Evolutionary conservation across 2,797 vertebrate genomes (phyloP), one percentile per base, ranked within the genome.

Genomic region (Sebastes kiyomatsui): DNA sequence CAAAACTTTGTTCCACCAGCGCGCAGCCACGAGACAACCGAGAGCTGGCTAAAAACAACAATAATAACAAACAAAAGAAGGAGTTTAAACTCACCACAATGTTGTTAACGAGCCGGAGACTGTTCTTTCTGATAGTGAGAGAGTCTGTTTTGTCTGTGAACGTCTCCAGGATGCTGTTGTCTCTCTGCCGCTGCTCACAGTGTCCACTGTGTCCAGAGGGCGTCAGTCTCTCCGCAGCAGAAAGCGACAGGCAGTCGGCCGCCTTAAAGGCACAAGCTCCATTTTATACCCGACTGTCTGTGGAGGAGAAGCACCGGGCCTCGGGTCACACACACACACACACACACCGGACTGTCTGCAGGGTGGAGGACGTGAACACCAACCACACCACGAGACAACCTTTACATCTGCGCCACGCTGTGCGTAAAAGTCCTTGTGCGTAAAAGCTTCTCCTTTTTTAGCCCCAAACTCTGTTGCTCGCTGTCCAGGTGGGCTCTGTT

Each of bases 181-280:
- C 22, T 9, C 35, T 42, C 72, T 13, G 88, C 90, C 85, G 87
- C 91, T 77, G 91, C 88, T 90, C 83, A 32, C 35, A 75, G 69
- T 85, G 89, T 93, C 92, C 91, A 80, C 89, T 89, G 92, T 87
- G 93, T 93, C 91, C 93, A 92, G 87, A 94, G 94, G 94, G 94
- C 93, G 94, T 95, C 93, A 93, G 92, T 93, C 87, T 92, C 88
- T 91, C 75, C 85, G 86, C 90, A 88, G 90, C 90, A 87, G 83
- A 93, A 84, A 82, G 90, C 94, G 88, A 86, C 94, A 90, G 92
- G 92, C 93, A 86, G 92, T 83, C 91, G 80, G 89, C 89, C 92
- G 93, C 93, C 95, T 96, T 96, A 96, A 95, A 96, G 95, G 90
- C 88, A 91, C 93, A 94, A 87, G 42, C 87, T 92, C 93, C 91